Percentiles rank a stretch among this genome's conserved stretches.
Evolutionary conservation across 2,113 vertebrate species (phyloP).

Genomic region (Laterallus jamaicensis): DNA sequence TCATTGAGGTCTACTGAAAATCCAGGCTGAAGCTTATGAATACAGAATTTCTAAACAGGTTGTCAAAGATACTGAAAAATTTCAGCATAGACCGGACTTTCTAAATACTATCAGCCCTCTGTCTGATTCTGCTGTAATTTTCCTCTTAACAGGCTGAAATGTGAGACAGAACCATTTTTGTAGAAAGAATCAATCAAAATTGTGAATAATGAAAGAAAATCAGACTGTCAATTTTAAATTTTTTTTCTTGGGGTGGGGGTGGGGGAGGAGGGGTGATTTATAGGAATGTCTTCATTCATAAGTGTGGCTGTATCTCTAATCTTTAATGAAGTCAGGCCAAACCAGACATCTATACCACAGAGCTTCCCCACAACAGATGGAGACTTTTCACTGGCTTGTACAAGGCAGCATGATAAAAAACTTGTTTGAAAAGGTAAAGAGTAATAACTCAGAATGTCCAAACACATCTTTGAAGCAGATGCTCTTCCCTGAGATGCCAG

Average conservation of each 20-base stretch:
- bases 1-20: background rate
- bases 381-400: background rate
- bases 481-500: background rate
- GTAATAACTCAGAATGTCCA: background rate
- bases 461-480: background rate
- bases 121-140: background rate
- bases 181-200: background rate
- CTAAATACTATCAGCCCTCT: background rate
- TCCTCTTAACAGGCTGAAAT: background rate
- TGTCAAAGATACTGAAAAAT: constrained; percentile 1
- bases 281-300: no score
- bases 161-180: background rate
- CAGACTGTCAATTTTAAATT: background rate
- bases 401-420: background rate
- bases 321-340: background rate
- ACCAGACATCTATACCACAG: background rate
- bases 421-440: background rate
- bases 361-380: background rate
- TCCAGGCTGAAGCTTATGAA: background rate
- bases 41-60: background rate
- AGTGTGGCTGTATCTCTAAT: background rate
- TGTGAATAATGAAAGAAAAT: constrained; percentile 1
- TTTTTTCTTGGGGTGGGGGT: background rate
- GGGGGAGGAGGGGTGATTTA: no score
- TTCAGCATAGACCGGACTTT: background rate